Base-by-base conservation (phyloP, 2,113 vertebrate genomes). In the Propithecus coquereli region DNA sequence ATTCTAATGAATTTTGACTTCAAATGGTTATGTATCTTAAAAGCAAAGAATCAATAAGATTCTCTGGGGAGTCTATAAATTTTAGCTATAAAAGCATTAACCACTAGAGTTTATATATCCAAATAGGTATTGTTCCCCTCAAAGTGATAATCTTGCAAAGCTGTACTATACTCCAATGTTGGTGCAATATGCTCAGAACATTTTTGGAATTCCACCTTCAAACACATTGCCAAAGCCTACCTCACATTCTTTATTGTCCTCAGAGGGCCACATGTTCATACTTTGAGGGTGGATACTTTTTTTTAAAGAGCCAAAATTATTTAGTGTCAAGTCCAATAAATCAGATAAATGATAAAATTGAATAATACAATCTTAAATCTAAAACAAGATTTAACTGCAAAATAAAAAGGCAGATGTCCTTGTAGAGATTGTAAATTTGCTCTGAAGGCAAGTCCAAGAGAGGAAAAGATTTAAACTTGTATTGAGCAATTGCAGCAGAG, bases 361-460 rank as follows among this genome's bases (percentile, higher is more conserved):
- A 84, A 65, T 66, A 90, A 95, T 43, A 87, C 8, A 4, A 73
- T 86, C 66, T 43, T 70, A 63, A 94, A 73, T 96, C 50, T 80
- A 87, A 94, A 96, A 86, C 8, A 18, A 94, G 74, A 92, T 77
- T 97, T 92, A 93, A 87, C 83, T 87, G 65, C 74, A 87, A 97
- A 95, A 87, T 94, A 92, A 96, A 95, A 87, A 95, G 79, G 80
- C 87, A 83, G 30, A 87, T 95, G 90, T 81, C 87, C 90, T 97
- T 91, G 80, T 79, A 45, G 83, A 95, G 82, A 79, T 4, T 57
- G 8, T n/a, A 76, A 79, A 86, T 81, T 89, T 65, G 50, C 59
- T 77, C 83, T 50, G 63, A 90, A 92, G 83, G 82, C 22, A 27
- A 37, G 27, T 70, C 17, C 32, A 50, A 70, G 81, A n/a, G 23